Evolutionary conservation across 1,140 invertebrate genomes (phyloP).

Genomic region (Copidosoma floridanum): DNA sequence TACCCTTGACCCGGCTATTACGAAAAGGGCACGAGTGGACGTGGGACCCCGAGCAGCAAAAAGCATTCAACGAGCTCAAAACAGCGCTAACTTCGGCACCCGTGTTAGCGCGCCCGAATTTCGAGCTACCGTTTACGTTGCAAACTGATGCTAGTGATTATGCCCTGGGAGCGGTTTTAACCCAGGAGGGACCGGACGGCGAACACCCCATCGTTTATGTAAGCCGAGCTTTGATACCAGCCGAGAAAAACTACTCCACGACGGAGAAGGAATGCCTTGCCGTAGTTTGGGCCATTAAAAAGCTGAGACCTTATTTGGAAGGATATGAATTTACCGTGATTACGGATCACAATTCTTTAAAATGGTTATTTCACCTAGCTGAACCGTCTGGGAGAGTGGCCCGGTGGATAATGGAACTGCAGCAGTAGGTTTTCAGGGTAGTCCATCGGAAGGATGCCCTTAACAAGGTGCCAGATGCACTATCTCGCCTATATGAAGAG

Average conservation of each 20-base stretch:
- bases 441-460: slow-evolving; percentile 6
- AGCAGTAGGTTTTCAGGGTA: slow-evolving; percentile 3
- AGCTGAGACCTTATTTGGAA: neutral
- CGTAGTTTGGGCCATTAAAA: neutral
- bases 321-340: neutral
- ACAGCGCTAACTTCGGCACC: too few relatives aligned
- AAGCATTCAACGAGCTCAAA: slow-evolving; percentile 4
- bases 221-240: neutral
- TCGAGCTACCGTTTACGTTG: slow-evolving; percentile 2
- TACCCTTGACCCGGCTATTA: neutral
- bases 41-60: slow-evolving; percentile 1
- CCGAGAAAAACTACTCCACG: neutral
- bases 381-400: slow-evolving; percentile 32
- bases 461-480: slow-evolving; percentile 11
- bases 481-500: slow-evolving; percentile 3
- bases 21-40: neutral
- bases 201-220: neutral
- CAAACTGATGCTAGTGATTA: neutral
- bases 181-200: slow-evolving; percentile 24
- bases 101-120: too few relatives aligned
- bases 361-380: neutral
- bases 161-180: slow-evolving; percentile 36
- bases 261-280: neutral
- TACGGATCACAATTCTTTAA: neutral
- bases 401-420: slow-evolving; percentile 5